phyloP scores from a whole-genome alignment of 2,797 vertebrate genomes.

The Catharus ustulatus region DNA sequence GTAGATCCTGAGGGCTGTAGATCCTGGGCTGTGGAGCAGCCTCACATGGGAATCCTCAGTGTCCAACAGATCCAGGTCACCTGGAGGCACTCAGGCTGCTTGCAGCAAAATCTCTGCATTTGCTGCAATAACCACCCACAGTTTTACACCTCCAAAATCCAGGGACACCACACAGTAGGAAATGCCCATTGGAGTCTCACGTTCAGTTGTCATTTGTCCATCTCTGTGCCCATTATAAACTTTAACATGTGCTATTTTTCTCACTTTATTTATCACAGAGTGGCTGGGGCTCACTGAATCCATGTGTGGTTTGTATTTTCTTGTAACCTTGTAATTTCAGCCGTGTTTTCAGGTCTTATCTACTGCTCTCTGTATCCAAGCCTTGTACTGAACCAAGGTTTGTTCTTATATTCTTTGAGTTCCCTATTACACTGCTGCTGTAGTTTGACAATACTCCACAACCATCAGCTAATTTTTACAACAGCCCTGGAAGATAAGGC shows the following conservation, averaged over 20 bases:
- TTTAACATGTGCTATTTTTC: neutral
- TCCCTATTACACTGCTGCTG: neutral
- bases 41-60: neutral
- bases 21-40: neutral
- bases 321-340: neutral
- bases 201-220: neutral
- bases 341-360: neutral
- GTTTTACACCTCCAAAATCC: neutral
- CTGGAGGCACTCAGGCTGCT: neutral
- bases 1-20: neutral
- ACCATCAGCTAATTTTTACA: constrained; percentile 6
- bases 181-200: neutral
- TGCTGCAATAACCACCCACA: neutral
- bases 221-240: neutral
- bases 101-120: neutral
- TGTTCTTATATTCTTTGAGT: neutral
- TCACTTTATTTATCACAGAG: neutral
- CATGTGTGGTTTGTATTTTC: neutral
- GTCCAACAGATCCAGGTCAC: neutral
- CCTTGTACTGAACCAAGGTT: neutral
- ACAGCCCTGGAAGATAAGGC: neutral
- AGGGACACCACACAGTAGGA: neutral
- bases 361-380: neutral
- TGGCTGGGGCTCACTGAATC: neutral
- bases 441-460: neutral